Evolutionary conservation across 2,888 invertebrate species (phyloP).

Genomic region (Alloplasta piceator): DNA sequence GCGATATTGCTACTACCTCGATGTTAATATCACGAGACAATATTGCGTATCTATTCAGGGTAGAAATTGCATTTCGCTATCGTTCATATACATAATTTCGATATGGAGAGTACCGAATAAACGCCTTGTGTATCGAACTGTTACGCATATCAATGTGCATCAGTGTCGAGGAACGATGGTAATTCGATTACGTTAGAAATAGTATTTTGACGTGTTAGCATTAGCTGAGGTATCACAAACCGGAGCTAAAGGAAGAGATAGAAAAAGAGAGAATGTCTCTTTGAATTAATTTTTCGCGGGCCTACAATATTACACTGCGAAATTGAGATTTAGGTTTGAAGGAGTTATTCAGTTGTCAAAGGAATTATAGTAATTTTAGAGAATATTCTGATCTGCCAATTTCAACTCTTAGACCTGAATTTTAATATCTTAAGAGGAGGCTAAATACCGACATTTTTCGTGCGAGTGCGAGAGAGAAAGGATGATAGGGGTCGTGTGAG

Average conservation of each 20-base stretch:
- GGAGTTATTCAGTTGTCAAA: constrained; percentile 38
- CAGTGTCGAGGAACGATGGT: constrained; percentile 63
- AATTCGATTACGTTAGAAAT: constrained; percentile 76
- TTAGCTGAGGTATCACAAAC: too few relatives aligned
- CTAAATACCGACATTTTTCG: too few relatives aligned
- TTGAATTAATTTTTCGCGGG: constrained; percentile 65
- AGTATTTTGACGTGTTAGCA: too few relatives aligned
- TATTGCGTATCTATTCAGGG: neutral
- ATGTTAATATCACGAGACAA: constrained; percentile 1
- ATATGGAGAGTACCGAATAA: neutral
- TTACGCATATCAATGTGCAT: constrained; percentile 46
- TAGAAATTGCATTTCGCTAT: neutral
- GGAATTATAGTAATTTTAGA: constrained; percentile 56
- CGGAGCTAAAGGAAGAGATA: too few relatives aligned
- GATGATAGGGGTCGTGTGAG: too few relatives aligned
- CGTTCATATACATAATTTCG: constrained; percentile 18
- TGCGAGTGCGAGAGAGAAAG: too few relatives aligned
- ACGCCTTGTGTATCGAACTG: neutral
- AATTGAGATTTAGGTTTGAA: constrained; percentile 64
- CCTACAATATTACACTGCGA: constrained; percentile 51
- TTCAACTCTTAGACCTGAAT: neutral
- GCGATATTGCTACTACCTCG: constrained; percentile 6
- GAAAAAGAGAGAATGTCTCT: too few relatives aligned
- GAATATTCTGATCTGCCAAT: constrained; percentile 27
- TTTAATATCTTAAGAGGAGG: too few relatives aligned